Conservation (phyloP, 2,888 invertebrate genomes). For the Entomobrya proxima region DNA sequence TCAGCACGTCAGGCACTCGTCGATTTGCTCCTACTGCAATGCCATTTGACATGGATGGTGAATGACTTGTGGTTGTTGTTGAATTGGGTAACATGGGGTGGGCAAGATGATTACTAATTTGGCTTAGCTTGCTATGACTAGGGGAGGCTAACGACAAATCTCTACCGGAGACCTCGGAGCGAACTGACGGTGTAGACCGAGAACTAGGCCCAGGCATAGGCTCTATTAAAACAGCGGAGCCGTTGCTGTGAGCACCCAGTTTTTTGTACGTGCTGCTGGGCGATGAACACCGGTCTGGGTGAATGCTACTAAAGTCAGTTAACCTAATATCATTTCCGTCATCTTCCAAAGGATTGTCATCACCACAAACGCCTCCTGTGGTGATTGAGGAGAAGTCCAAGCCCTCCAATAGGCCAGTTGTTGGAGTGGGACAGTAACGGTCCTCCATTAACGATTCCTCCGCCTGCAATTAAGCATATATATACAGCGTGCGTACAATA, state of each 20-base stretch:
- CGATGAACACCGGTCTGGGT: conserved; percentile 31
- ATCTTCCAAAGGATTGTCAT: not conserved
- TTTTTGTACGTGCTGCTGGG: conserved; percentile 60
- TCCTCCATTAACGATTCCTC: conserved; percentile 68
- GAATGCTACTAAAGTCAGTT: conserved; percentile 37
- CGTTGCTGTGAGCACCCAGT: conserved; percentile 66
- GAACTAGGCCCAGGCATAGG: conserved; percentile 51
- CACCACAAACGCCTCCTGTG: not conserved
- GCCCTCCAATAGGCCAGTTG: conserved; percentile 71
- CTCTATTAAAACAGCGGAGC: conserved; percentile 46
- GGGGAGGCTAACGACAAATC: conserved; percentile 20
- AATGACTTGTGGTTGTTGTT: not conserved
- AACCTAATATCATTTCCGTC: conserved; percentile 27
- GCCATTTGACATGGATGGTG: conserved; percentile 34
- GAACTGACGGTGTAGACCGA: conserved; percentile 9
- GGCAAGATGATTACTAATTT: conserved; percentile 32
- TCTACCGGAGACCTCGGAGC: conserved; percentile 3
- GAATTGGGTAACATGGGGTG: not conserved
- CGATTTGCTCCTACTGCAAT: conserved; percentile 40
- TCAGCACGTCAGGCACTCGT: conserved; percentile 60
- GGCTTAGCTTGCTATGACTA: conserved; percentile 33
- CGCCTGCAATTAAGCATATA: conserved; percentile 58
- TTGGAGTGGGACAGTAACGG: conserved; percentile 67
- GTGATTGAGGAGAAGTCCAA: conserved; percentile 39
- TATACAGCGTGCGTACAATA: not conserved